Base-by-base conservation (phyloP, 2,113 vertebrate species). In the Spermophilus dauricus region DNA sequence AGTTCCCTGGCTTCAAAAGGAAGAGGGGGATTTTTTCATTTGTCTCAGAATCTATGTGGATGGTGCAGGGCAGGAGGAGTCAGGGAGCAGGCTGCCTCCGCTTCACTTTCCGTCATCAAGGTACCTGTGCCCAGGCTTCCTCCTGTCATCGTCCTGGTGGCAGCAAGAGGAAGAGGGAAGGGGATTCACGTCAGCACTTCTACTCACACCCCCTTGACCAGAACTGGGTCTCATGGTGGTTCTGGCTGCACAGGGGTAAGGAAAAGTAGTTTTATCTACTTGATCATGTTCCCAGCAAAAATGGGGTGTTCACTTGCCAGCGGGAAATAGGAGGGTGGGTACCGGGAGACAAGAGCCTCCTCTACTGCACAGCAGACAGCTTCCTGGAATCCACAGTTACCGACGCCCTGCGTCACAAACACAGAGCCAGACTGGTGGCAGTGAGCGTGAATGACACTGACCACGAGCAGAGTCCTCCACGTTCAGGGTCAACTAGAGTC, bases 71-170 rank as follows among this genome's bases (percentile, higher is more conserved):
- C 45, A 30, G 22, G 70, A 26, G 14, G 32, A 10, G 34, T 1
- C 9, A 5, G 37, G n/a, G 53, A 28, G 69, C 4, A 30, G 24
- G 37, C 63, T 65, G 48, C 63, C 8, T 53, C 34, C 20, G 18
- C 30, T 63, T 39, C 1, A 7, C 28, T 53, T 22, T 77, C 63
- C 32, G 48, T 18, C 12, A 0, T 70, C 37, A 6, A 8, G 17
- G 16, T 0, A 0, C 26, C 45, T 0, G 26, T 32, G 81, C 37
- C 73, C 26, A 1, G 8, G 30, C 8, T 2, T 37, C 37, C 48
- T 78, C 32, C 48, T 13, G 12, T 48, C 24, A 2, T 24, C 4
- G 22, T 77, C 37, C 39, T 30, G 69, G 24, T 10, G 69, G 16
- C 34, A 22, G 32, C 30, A 37, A 32, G 32, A 63, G 34, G 39